These are phyloP conservation scores for Hecatera dysodea DNA, from an alignment of 2,888 invertebrate species.

Conservation along the genomic window DNA sequence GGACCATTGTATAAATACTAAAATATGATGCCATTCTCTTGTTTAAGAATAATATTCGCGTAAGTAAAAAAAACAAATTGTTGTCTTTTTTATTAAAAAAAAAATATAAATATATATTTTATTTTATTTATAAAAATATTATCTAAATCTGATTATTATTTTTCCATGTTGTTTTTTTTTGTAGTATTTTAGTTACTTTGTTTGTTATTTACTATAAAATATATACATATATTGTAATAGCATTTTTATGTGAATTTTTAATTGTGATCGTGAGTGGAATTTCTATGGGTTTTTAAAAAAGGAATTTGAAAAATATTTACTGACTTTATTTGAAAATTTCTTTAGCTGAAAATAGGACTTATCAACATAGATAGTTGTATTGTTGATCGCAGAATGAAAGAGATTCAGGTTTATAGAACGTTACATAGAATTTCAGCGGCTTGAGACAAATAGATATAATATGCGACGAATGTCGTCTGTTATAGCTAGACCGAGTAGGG, in stretches of 20 bases:
- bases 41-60: constrained; percentile 1
- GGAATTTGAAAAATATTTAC: neutral
- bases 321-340: neutral
- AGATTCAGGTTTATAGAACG: neutral
- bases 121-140: constrained; percentile 8
- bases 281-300: neutral
- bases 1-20: neutral
- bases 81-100: neutral
- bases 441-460: too few relatives aligned
- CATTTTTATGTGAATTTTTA: constrained; percentile 49
- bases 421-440: neutral
- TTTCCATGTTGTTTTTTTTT: constrained; percentile 60
- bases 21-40: constrained; percentile 11
- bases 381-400: neutral
- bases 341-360: constrained; percentile 11
- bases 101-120: neutral
- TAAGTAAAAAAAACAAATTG: neutral
- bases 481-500: too few relatives aligned
- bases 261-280: constrained; percentile 35
- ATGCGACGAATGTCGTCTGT: too few relatives aligned
- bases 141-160: constrained; percentile 62
- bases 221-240: constrained; percentile 51
- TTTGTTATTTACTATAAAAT: constrained; percentile 57
- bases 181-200: constrained; percentile 62
- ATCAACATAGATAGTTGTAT: neutral